Evolutionary conservation across 2,797 vertebrate genomes (phyloP).

Genomic region (Acrocephalus scirpaceus): DNA sequence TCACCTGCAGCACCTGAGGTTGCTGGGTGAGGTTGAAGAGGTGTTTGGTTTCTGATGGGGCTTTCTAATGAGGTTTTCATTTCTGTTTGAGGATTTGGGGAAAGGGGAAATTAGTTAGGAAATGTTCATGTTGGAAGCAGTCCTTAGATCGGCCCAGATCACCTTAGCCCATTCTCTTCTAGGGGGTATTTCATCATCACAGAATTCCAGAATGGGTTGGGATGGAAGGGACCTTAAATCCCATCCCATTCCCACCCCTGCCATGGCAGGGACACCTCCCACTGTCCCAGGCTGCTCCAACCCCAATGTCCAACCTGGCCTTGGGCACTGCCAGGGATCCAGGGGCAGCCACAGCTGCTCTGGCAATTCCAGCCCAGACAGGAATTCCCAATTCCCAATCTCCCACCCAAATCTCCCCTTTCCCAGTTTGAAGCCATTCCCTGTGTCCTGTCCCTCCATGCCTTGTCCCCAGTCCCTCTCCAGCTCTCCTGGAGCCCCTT

Average conservation of each 20-base stretch:
- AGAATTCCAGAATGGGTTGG: background rate
- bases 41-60: background rate
- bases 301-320: background rate
- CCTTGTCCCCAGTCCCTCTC: background rate
- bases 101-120: background rate
- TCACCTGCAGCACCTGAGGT: accelerated
- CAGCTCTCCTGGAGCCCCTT: background rate
- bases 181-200: background rate
- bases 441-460: background rate
- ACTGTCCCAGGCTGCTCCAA: background rate
- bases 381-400: background rate
- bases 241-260: accelerated
- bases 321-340: background rate
- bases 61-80: background rate
- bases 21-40: too few species aligned
- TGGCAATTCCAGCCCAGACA: accelerated
- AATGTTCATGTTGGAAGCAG: accelerated
- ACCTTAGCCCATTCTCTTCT: background rate
- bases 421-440: background rate
- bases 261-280: background rate
- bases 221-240: background rate
- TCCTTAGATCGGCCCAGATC: background rate
- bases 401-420: background rate
- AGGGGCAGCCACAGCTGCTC: background rate
- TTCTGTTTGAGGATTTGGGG: background rate